Conservation (phyloP, 2,888 invertebrate species). For the Ectemnius continuus region DNA sequence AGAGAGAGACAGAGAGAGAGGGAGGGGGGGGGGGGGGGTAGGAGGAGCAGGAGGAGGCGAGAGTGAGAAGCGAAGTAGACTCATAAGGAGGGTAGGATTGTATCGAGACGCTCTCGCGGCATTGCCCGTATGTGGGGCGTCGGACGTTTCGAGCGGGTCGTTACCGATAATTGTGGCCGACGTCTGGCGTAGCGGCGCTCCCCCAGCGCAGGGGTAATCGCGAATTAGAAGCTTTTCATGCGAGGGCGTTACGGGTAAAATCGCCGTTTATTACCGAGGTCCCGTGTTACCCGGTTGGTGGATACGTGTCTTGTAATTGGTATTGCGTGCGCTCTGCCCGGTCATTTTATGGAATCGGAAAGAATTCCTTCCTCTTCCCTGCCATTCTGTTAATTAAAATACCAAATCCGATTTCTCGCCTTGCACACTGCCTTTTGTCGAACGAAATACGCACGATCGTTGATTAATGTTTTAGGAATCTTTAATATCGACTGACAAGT, state of each 20-base stretch:
- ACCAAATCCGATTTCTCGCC: neutral
- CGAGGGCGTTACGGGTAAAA: conserved; percentile 7
- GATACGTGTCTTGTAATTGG: conserved; percentile 6
- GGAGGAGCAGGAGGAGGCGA: neutral
- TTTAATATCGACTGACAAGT: no score
- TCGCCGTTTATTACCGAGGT: conserved; percentile 10
- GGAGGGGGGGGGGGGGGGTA: neutral
- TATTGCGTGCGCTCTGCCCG: neutral
- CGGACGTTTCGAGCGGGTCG: conserved; percentile 29
- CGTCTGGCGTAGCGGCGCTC: conserved; percentile 20
- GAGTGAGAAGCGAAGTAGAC: no score
- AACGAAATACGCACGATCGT: no score
- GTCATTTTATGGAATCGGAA: neutral
- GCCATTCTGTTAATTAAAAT: neutral
- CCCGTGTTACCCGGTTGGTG: neutral
- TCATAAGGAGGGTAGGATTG: neutral
- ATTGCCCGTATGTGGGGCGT: conserved; percentile 20
- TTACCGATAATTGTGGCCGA: conserved; percentile 38
- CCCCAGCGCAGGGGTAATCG: conserved; percentile 16
- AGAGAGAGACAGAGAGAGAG: neutral
- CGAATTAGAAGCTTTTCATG: conserved; percentile 21
- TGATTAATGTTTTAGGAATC: no score
- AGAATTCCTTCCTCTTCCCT: neutral
- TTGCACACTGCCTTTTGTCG: no score
- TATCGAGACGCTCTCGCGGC: conserved; percentile 17